Percentiles rank a stretch among this genome's conserved stretches.
These are phyloP conservation scores for Hypotaenidia okinawae DNA, from an alignment of 2,797 vertebrate genomes.

Conservation along the genomic window DNA sequence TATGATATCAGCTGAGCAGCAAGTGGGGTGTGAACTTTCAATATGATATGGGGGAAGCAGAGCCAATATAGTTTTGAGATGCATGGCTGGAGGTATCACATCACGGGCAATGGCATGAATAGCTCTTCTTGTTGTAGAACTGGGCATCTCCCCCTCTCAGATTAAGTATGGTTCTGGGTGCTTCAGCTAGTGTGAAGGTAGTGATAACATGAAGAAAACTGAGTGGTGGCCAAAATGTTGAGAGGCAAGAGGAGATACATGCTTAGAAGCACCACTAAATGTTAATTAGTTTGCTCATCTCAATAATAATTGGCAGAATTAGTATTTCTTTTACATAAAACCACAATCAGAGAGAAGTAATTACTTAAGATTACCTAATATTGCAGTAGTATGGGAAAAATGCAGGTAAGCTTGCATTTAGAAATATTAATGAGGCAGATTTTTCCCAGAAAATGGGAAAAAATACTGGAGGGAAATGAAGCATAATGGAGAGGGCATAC, in stretches of 20 bases:
- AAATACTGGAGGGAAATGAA: not conserved
- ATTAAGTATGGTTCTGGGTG: conserved; percentile 7
- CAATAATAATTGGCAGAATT: not conserved
- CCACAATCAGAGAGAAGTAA: not conserved
- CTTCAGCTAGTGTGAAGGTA: conserved; percentile 29
- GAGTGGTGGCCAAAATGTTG: conserved; percentile 6
- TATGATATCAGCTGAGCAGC: conserved; percentile 15
- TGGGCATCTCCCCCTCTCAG: not conserved
- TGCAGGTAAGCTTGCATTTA: not conserved
- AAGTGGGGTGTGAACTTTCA: conserved; percentile 39
- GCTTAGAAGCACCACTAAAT: not conserved
- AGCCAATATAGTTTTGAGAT: conserved; percentile 20
- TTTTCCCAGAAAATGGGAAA: not conserved
- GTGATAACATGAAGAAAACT: conserved; percentile 15
- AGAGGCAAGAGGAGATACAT: not conserved
- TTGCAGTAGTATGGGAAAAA: not conserved
- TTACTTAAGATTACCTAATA: not conserved
- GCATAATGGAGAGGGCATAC: not conserved
- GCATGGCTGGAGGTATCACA: conserved; percentile 15
- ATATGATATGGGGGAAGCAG: conserved; percentile 27
- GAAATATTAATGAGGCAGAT: not conserved
- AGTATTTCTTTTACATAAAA: not conserved
- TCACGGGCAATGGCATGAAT: not conserved
- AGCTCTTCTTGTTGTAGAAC: not conserved
- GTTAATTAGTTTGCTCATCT: conserved; percentile 1